These are phyloP conservation scores for Gymnothorax javanicus DNA, from an alignment of 2,797 vertebrate genomes.

Conservation along the genomic window DNA sequence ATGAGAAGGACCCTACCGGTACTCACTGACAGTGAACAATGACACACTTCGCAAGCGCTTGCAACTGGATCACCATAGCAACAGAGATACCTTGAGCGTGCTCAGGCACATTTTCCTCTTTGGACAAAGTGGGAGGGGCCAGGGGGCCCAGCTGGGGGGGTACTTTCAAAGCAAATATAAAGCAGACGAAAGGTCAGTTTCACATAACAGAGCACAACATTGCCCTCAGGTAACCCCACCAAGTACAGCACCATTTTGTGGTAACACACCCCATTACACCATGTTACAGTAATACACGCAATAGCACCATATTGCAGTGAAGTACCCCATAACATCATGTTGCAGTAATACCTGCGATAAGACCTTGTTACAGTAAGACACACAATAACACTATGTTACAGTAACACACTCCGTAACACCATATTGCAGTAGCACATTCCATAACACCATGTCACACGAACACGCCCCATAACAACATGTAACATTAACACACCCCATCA, in stretches of 20 bases:
- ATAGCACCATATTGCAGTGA: background rate
- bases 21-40: slow-evolving; percentile 33
- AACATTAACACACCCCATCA: background rate
- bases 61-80: slow-evolving; percentile 69
- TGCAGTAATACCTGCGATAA: background rate
- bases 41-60: slow-evolving; percentile 59
- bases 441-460: background rate
- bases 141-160: background rate
- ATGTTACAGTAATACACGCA: background rate
- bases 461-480: background rate
- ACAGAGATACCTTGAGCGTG: slow-evolving; percentile 63
- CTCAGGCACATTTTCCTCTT: background rate
- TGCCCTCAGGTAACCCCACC: background rate
- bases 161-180: slow-evolving; percentile 32
- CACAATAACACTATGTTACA: background rate
- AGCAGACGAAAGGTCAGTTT: slow-evolving; percentile 31
- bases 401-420: background rate
- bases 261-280: background rate
- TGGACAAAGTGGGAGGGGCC: background rate
- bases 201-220: background rate
- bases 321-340: background rate
- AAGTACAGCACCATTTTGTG: no score
- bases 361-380: background rate
- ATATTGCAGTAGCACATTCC: background rate
- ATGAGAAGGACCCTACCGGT: background rate